These are phyloP conservation scores for Apus apus DNA, from an alignment of 2,113 vertebrate species.

Conservation along the genomic window DNA sequence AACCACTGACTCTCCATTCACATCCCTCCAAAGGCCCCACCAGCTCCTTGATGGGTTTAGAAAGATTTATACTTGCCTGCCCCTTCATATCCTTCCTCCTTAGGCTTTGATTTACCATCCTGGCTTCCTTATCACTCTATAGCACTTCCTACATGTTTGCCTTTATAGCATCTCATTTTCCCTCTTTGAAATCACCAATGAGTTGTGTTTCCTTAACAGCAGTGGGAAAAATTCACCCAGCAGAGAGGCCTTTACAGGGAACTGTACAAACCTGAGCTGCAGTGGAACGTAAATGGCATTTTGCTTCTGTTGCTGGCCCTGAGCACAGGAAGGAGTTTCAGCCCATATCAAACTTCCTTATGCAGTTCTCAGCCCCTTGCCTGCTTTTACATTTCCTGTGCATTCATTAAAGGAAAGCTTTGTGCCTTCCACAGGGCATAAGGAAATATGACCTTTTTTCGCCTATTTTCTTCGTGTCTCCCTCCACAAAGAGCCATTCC, in stretches of 20 bases:
- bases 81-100: conserved; percentile 48
- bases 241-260: not conserved
- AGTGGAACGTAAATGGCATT: not conserved
- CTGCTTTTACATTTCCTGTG: conserved; percentile 36
- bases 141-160: conserved; percentile 40
- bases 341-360: not conserved
- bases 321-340: conserved; percentile 41
- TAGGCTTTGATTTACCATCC: conserved; percentile 53
- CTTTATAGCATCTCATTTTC: not conserved
- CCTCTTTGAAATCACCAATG: not conserved
- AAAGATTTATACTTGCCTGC: conserved; percentile 46
- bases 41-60: not conserved
- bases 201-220: conserved; percentile 23
- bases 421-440: not conserved
- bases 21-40: conserved; percentile 3
- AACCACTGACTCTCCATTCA: conserved; percentile 6
- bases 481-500: not conserved
- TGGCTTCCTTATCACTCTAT: conserved; percentile 32
- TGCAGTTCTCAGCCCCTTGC: not conserved
- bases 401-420: conserved; percentile 8
- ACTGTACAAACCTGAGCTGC: not conserved
- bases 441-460: not conserved
- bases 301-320: not conserved
- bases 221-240: not conserved
- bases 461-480: not conserved